A percentile compares a stretch with the other conserved stretches of the same genome.
Evolutionary conservation across 1,140 invertebrate species (phyloP).

Genomic region (Hyles vespertilio): DNA sequence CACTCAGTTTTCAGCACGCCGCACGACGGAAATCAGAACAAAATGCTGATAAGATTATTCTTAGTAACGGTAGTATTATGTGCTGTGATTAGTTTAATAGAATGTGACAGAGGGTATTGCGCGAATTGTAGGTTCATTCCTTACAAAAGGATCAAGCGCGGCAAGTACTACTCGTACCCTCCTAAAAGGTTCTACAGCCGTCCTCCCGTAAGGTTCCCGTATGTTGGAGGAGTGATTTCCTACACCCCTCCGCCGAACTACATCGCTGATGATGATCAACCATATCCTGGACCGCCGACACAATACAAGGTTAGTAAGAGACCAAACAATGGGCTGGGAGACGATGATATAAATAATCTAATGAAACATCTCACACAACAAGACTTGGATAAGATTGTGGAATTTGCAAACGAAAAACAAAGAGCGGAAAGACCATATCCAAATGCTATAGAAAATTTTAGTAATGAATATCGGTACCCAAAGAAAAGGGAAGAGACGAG

Average conservation of each 20-base stretch:
- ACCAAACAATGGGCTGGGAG: constrained; percentile 46
- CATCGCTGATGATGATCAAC: constrained; percentile 33
- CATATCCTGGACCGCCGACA: constrained; percentile 19
- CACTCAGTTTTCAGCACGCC: constrained; percentile 46
- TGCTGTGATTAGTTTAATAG: constrained; percentile 22
- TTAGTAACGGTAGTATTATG: constrained; percentile 32
- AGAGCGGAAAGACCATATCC: constrained; percentile 10
- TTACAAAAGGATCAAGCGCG: constrained; percentile 45
- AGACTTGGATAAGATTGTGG: constrained; percentile 57
- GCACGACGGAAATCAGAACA: constrained; percentile 7
- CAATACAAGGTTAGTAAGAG: constrained; percentile 55
- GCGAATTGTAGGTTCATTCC: constrained; percentile 11
- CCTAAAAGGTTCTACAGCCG: constrained; percentile 44
- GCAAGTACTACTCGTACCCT: constrained; percentile 50
- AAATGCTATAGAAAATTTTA: constrained; percentile 1
- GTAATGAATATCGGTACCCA: not conserved
- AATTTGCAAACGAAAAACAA: constrained; percentile 44
- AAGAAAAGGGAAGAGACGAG: constrained; percentile 10
- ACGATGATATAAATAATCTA: constrained; percentile 55
- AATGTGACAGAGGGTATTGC: constrained; percentile 24
- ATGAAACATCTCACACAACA: constrained; percentile 57
- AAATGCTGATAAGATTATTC: constrained; percentile 26
- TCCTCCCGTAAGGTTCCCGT: constrained; percentile 34
- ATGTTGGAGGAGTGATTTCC: constrained; percentile 42
- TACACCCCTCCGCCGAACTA: constrained; percentile 52